Percentiles rank a stretch among this genome's conserved stretches.
Evolutionary conservation across 2,113 vertebrate species (phyloP).

Genomic region (Malaclemys terrapin): DNA sequence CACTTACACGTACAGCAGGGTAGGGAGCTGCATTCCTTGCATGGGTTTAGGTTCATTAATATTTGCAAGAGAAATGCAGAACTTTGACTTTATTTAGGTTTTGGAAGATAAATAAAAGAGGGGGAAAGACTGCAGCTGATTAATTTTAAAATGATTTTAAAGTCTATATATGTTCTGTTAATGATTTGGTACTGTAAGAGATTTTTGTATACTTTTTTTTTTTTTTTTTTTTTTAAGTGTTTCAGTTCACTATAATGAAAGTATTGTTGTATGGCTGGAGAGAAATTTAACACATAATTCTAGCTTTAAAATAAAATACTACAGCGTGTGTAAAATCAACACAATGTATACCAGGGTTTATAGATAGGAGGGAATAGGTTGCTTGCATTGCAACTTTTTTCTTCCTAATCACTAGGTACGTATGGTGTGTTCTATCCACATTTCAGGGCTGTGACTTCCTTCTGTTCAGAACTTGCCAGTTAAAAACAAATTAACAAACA

Average conservation of each 20-base stretch:
- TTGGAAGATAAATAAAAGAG: conserved; percentile 65
- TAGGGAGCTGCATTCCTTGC: not conserved
- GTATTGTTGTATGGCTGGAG: conserved; percentile 23
- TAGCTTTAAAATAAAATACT: not conserved
- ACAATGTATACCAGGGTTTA: not conserved
- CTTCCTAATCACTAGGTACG: conserved; percentile 18
- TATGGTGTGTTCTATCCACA: not conserved
- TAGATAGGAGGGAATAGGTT: conserved; percentile 17
- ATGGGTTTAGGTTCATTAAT: conserved; percentile 8
- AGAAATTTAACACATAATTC: conserved; percentile 42
- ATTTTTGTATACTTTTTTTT: conserved; percentile 5
- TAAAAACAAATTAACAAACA: not conserved
- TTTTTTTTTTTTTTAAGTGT: conserved; percentile 23
- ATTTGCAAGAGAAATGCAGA: conserved; percentile 42
- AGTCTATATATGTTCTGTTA: conserved; percentile 36
- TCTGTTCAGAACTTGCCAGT: conserved; percentile 32
- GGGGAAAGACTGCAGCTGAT: conserved; percentile 4
- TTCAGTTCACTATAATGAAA: conserved; percentile 44
- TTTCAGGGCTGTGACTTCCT: conserved; percentile 48
- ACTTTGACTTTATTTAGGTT: conserved; percentile 37
- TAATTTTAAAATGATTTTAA: conserved; percentile 31
- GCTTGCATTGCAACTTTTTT: conserved; percentile 26
- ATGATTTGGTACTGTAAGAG: conserved; percentile 43
- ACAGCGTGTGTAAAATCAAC: not conserved
- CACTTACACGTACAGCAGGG: not conserved